Base-by-base conservation (phyloP, 2,113 vertebrate genomes). In the Synchiropus splendidus region DNA sequence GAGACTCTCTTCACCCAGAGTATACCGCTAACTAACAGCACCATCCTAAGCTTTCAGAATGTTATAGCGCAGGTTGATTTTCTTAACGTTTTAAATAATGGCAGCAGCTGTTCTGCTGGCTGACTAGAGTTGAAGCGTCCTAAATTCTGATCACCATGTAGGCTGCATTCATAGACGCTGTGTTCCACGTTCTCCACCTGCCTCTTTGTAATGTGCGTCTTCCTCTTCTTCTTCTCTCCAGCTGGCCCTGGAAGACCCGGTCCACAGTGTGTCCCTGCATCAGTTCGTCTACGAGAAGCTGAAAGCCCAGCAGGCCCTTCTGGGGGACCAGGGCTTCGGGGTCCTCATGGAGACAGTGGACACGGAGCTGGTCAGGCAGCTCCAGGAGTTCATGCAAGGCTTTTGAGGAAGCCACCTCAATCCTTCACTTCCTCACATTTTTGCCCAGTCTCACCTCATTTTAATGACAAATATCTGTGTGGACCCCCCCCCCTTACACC, bases 271-370 rank as follows among this genome's bases (percentile, higher is more conserved):
- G 39, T 94, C 91, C 1, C 79, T 98, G 45, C 92, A 98, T 78
- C 91, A 94, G 74, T 94, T 89, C 50, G 79, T 88, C 70, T 98
- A 94, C 1, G 92, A 98, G 81, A 98, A 98, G 79, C 85, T 98
- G 58, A 98, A 97, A 72, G 88, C 89, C 1, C 94, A 98, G 78
- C 92, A 97, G 73, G 84, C 87, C 42, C 51, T 92, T 18, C 65
- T 97, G 64, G 92, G 94, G 17, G 91, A 94, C 51, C 85, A 88
- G 77, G 79, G 81, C 59, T 99, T 99, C 67, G 89, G 89, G 11
- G 83, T 70, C 11, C 90, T 99, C 52, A 99, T 98, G 93, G 95
- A 98, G 65, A 94, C 90, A 0, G 93, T 98, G 77, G 94, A 99
- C 74, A 91, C 90, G 0, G 94, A 97, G 85, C 86, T 97, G 4